Base-by-base conservation (phyloP, 1,140 invertebrate genomes). In the Berghia stephanieae region DNA sequence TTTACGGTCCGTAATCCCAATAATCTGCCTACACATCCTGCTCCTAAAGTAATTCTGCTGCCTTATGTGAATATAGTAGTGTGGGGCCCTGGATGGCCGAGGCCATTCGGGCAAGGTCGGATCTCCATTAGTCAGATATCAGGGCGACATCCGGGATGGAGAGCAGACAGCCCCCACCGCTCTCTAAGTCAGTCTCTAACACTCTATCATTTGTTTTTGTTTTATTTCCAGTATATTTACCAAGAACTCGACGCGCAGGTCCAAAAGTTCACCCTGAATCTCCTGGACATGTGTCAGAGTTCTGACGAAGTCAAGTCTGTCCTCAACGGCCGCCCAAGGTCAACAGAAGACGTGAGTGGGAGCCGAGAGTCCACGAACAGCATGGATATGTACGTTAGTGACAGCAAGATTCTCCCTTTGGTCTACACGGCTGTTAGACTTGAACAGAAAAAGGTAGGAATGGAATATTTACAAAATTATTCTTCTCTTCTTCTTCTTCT, bases 341-440 rank as follows among this genome's bases (percentile, higher is more conserved):
- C 27, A 24, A 34, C 24, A 4, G 36, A 66, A 5, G 27, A 80
- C 66, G 77, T 67, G 1, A 40, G 46, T 24, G 49, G 68, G 5
- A 66, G 55, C n/a, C 55, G 46, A 0, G 43, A 75, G 0, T 68
- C 18, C 8, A 43, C 24, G 4, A 36, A 60, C 13, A 21, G n/a
- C 1, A 44, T 27, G 3, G 78, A 80, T 18, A 34, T 36, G 5
- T 60, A 72, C 1, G 57, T 75, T 5, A 68, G 67, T 16, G 49
- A 43, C 0, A 55, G 52, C 24, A 75, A 77, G 27, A 79, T 75
- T 24, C 74, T 85, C 21, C 84, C 96, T 86, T 92, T 96, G 60
- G 92, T 99, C 38, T 97, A 98, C 89, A 91, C 98, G 73, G 96
- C 96, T 55, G 96, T 99, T 82, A 96, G 96, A 87, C 92, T 97